Evolutionary conservation across 1,140 invertebrate species (phyloP), one percentile per base, ranked within the genome.

Genomic region (Drosophila carrolli): DNA sequence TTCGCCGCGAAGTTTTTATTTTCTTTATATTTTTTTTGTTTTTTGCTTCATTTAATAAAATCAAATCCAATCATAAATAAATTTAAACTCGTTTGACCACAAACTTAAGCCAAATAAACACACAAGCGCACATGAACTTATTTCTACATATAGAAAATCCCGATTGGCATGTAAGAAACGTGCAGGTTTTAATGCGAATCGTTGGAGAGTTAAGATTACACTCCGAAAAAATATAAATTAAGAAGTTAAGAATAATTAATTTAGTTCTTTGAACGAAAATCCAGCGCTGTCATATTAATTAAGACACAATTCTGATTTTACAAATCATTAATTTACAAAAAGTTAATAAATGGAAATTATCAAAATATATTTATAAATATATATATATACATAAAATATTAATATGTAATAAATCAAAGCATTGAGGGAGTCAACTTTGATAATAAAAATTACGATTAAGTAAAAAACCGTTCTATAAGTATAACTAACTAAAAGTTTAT

Each of bases 21-120:
- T 43, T 50, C 13, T 50, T 58, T 19, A 4, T 7, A 35, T 43
- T 43, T 47, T 67, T 23, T 23, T 54, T 60, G 29, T 50, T 53
- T n/a, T 78, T 82, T 46, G 75, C 79, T 78, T 76, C 80, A 72
- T 89, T 89, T 68, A 84, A 89, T 89, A 83, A 89, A 89, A 89
- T 89, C 84, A 89, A 89, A 89, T 78, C 84, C 85, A 89, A 89
- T 89, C 84, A 89, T 84, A 89, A 89, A 89, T 88, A 89, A 89
- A 89, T 75, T 84, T 75, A 89, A 89, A 89, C 84, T 61, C 77
- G 84, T 89, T 89, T 89, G 84, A 89, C 84, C 84, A 88, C 84
- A 74, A 80, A 66, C 72, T 55, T 61, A 48, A 81, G 60, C 62
- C 55, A 60, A 62, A 32, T 41, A 44, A 59, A 53, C 55, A 74